Base-by-base conservation (phyloP, 2,113 vertebrate species). In the Ammodytes marinus region DNA sequence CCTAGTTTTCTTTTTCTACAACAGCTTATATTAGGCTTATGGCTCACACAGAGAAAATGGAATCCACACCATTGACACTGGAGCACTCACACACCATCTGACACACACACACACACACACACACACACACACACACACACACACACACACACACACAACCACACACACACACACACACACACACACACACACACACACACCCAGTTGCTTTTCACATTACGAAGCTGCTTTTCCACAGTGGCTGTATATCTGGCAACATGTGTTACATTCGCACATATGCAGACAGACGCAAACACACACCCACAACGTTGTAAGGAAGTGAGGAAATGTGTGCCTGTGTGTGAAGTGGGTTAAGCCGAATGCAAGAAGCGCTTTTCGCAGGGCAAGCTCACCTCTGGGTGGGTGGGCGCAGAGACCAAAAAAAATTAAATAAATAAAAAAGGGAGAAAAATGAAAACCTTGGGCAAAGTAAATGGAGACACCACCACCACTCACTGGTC, bases 161-260 rank as follows among this genome's bases (percentile, higher is more conserved):
- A 58, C n/a, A 19, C 49, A 63, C 27, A 65, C 58, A 27, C 59
- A 46, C 77, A 46, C 64, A 37, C 59, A 71, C 66, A 13, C 11
- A 55, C 39, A 69, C 67, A 43, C 50, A 54, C n/a, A 69, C 69
- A 81, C 82, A 61, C 63, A 50, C 83, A 73, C 63, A 74, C 43
- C 55, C 80, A 85, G 77, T 78, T 72, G 84, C 70, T 77, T 83
- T 87, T 81, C 74, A 82, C 88, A 86, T 86, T 50, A 71, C 67
- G 65, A 45, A 82, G 72, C 60, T 6, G 54, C 1, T 55, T 79
- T 84, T 69, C 50, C 65, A 79, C 39, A 64, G 60, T 61, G 10
- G 69, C 74, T 66, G 69, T 61, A 85, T 77, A 74, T 81, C 74
- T 67, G n/a, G 45, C 61, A 69, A 74, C 68, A 61, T 42, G 52